phyloP scores from a whole-genome alignment of 2,113 vertebrate species.

The Recurvirostra avosetta region DNA sequence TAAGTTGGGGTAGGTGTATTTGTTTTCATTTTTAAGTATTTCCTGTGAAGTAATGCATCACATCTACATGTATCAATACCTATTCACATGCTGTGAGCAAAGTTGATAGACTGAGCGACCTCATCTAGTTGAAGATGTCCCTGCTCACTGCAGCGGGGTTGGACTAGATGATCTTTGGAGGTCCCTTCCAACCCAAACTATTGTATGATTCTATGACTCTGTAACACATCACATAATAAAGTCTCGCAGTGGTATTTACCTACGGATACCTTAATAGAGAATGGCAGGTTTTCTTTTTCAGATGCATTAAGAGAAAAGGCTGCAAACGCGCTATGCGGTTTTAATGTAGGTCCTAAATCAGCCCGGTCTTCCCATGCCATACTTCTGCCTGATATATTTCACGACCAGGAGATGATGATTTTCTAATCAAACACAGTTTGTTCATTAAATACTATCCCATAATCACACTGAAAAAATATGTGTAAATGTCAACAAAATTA shows the following conservation, averaged over 20 bases:
- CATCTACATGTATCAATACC: background rate
- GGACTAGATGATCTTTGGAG: background rate
- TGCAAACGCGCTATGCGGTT: background rate
- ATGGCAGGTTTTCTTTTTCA: background rate
- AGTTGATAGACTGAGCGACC: background rate
- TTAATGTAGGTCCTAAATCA: background rate
- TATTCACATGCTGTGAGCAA: background rate
- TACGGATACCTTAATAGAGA: background rate
- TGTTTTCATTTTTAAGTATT: background rate
- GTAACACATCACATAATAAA: background rate
- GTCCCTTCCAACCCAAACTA: background rate
- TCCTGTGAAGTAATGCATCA: background rate
- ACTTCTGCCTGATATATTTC: background rate
- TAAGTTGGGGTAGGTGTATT: background rate
- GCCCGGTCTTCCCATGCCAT: background rate
- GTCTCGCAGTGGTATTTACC: background rate
- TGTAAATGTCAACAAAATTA: background rate
- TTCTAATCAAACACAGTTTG: background rate
- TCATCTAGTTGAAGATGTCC: background rate
- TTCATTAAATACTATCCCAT: background rate
- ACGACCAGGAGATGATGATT: background rate
- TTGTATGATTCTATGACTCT: background rate
- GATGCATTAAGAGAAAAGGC: background rate
- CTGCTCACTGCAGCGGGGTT: background rate
- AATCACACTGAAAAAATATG: background rate